Evolutionary conservation across 2,797 vertebrate species (phyloP).

Genomic region (Alosa sapidissima): DNA sequence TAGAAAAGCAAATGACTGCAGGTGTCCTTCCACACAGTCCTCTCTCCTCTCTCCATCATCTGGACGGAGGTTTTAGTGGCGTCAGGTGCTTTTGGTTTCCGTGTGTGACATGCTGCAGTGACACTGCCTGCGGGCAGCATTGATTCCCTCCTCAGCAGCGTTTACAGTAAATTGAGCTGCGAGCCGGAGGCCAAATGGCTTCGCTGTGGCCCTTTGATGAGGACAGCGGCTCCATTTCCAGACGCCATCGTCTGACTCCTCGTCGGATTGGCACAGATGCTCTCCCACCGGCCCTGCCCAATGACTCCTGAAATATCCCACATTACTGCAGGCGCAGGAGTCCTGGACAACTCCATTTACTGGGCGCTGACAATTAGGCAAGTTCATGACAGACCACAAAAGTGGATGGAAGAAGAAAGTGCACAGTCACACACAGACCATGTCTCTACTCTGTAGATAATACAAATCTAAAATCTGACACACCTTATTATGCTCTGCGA

Average conservation of each 20-base stretch:
- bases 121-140: neutral
- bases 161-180: constrained; percentile 8
- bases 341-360: constrained; percentile 7
- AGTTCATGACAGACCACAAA: neutral
- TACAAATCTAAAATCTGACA: too few relatives aligned
- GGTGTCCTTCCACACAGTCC: neutral
- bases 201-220: constrained; percentile 7
- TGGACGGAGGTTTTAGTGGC: neutral
- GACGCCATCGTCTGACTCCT: neutral
- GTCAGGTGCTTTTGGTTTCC: neutral
- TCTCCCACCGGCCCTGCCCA: constrained; percentile 1
- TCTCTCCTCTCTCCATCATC: neutral
- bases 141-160: neutral
- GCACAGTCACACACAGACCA: too few relatives aligned
- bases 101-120: neutral
- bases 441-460: neutral
- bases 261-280: neutral
- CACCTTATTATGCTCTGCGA: too few relatives aligned
- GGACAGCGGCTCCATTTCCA: constrained; percentile 23
- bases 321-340: constrained; percentile 25
- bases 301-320: constrained; percentile 38
- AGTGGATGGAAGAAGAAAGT: neutral
- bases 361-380: neutral
- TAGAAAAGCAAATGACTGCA: neutral
- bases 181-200: constrained; percentile 28